Evolutionary conservation across 2,797 vertebrate species (phyloP), one percentile per base, ranked within the genome.

Genomic region (Scolopax rusticola): DNA sequence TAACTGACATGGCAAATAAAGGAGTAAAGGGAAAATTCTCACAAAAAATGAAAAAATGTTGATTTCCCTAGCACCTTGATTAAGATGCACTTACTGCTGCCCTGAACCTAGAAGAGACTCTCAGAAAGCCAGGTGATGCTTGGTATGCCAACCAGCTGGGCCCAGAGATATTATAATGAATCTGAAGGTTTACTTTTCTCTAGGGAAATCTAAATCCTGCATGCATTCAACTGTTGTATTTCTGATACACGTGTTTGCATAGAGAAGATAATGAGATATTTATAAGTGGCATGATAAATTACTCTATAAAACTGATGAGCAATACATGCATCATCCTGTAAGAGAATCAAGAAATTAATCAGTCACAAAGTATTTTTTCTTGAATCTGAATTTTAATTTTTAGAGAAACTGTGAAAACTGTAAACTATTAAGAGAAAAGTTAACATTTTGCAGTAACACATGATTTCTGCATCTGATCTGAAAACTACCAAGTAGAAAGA

Each of bases 211-310:
- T 67, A 92, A 96, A 89, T 79, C 74, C 70, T 43, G 43, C 30
- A n/a, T 30, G 80, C 80, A 93, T 92, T 90, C 77, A 75, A 5
- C 63, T 76, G 77, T 84, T 93, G 70, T 84, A 70, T 79, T 93
- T 96, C 86, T 92, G 84, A 87, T 82, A 87, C 80, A 93, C 0
- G 1, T 91, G 69, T 84, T 82, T 93, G 73, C 20, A 1, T 38
- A 90, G 67, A 89, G 77, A 94, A 94, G 86, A 84, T 95, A 96
- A 96, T 96, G 94, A 94, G 92, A 69, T 89, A 95, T 95, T 95
- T 95, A 76, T 89, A 95, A 95, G 30, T 89, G 67, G 77, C 67
- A 73, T 95, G 92, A 95, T 89, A 93, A 59, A 82, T 95, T 87
- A 88, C 59, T 51, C 67, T 76, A 79, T 86, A 94, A 97, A 96